Conservation (phyloP, 2,113 vertebrate genomes). For the Marcusenius ussheri region DNA sequence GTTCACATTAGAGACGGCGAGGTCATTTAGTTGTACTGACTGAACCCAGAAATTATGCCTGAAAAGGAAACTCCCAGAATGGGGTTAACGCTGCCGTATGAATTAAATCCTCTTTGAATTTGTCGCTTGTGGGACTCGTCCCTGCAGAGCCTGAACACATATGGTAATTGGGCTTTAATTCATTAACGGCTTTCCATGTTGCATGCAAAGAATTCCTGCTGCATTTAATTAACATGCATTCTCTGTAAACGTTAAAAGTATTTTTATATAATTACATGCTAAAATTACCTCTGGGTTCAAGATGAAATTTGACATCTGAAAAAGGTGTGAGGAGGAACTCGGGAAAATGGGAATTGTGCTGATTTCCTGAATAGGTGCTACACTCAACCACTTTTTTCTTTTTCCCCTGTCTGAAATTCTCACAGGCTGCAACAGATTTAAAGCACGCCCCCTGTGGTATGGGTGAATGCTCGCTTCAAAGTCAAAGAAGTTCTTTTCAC, state of each 20-base stretch:
- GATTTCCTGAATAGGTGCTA: not conserved
- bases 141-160: not conserved
- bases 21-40: not conserved
- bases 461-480: conserved; percentile 7
- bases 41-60: not conserved
- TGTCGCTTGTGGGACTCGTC: not conserved
- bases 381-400: not conserved
- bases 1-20: not conserved
- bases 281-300: not conserved
- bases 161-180: not conserved
- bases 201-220: not conserved
- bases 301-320: not conserved
- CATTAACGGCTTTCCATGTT: not conserved
- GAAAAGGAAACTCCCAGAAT: not conserved
- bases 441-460: conserved; percentile 6
- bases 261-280: not conserved
- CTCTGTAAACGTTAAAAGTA: not conserved
- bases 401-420: not conserved
- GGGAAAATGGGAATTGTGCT: conserved; percentile 6
- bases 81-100: not conserved
- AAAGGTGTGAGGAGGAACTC: not conserved
- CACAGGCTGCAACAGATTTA: conserved; percentile 9
- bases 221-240: not conserved
- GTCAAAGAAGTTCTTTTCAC: conserved; percentile 32
- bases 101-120: not conserved